Conservation (phyloP, 2,888 invertebrate genomes). For the Orthosia cruda region DNA sequence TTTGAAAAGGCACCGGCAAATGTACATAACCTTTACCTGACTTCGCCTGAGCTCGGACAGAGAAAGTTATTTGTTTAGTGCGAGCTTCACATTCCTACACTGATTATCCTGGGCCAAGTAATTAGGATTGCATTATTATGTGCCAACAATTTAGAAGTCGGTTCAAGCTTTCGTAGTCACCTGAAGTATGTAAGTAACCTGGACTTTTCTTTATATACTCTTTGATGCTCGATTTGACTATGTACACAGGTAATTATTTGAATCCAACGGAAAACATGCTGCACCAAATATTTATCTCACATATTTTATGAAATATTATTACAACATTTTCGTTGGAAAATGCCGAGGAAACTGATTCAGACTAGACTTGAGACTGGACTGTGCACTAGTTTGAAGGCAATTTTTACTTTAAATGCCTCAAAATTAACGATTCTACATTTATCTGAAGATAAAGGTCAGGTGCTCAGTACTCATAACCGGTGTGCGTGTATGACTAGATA, state of each 20-base stretch:
- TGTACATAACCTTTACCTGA: conserved; percentile 37
- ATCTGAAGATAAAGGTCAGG: no score
- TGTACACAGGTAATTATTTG: neutral
- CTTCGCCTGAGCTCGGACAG: conserved; percentile 30
- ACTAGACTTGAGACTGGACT: no score
- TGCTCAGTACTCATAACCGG: no score
- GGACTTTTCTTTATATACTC: no score
- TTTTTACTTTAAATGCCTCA: no score
- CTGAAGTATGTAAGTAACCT: no score
- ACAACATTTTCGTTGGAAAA: no score
- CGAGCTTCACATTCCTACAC: conserved; percentile 50
- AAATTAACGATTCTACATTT: no score
- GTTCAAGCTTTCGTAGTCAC: neutral
- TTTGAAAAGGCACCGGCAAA: conserved; percentile 4
- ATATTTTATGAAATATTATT: no score
- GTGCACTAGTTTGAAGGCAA: no score
- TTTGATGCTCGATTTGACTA: neutral
- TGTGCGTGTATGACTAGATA: no score
- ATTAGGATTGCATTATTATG: conserved; percentile 35
- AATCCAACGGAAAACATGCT: neutral
- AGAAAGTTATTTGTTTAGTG: conserved; percentile 40
- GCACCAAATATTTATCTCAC: neutral
- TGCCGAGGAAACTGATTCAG: no score
- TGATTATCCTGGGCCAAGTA: conserved; percentile 39
- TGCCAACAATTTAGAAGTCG: neutral